Percentiles rank a stretch among this genome's conserved stretches.
Conservation (phyloP, 2,113 vertebrate species). For the Amazona vittata region DNA sequence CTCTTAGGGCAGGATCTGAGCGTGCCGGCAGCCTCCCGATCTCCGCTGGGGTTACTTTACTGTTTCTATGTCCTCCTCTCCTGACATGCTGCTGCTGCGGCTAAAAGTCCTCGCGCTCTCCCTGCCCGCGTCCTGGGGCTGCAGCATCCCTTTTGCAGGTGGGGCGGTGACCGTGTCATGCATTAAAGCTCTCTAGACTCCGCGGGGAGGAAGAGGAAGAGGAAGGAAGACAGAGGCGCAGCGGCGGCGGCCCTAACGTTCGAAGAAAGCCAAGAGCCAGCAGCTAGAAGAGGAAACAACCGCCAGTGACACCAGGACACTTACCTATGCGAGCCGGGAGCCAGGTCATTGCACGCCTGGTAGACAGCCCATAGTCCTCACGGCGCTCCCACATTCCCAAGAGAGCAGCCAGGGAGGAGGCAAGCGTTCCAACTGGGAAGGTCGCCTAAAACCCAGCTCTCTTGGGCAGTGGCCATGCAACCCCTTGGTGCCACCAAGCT, state of each 20-base stretch:
- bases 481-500: neutral
- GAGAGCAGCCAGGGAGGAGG: neutral
- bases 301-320: conserved; percentile 65
- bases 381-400: neutral
- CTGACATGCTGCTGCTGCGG: conserved; percentile 67
- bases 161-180: conserved; percentile 52
- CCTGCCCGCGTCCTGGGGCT: conserved; percentile 69
- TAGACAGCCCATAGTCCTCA: neutral
- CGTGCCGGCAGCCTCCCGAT: conserved; percentile 75
- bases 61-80: conserved; percentile 62
- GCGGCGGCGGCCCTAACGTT: conserved; percentile 43
- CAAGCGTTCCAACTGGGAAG: neutral
- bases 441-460: neutral
- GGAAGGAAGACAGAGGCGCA: conserved; percentile 15
- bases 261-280: conserved; percentile 68
- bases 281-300: conserved; percentile 72
- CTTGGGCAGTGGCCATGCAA: conserved; percentile 16
- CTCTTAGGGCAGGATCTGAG: conserved; percentile 69
- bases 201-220: conserved; percentile 46
- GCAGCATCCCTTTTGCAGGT: conserved; percentile 67
- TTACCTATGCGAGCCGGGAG: neutral
- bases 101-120: conserved; percentile 65
- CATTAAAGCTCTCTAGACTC: conserved; percentile 57
- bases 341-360: conserved; percentile 9
- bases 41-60: conserved; percentile 66